Evolutionary conservation across 2,113 vertebrate species (phyloP).

Genomic region (Synodontis membranacea): DNA sequence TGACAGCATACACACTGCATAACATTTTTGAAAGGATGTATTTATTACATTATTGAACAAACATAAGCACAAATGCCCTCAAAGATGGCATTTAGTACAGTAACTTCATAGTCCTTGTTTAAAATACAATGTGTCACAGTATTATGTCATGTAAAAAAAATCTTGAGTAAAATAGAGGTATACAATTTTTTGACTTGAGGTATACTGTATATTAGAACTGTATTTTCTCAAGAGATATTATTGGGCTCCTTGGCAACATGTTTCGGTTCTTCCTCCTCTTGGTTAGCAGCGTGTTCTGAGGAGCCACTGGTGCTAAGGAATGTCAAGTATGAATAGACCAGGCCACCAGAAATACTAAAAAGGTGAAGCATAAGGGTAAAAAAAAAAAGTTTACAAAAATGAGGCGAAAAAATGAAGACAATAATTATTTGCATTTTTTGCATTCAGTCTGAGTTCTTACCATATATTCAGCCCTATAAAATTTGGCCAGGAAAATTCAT

Average conservation of each 20-base stretch:
- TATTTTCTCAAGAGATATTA: constrained; percentile 13
- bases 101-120: neutral
- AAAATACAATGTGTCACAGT: neutral
- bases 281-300: neutral
- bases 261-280: constrained; percentile 42
- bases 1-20: neutral
- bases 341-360: constrained; percentile 83
- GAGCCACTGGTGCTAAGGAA: constrained; percentile 63
- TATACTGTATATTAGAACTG: neutral
- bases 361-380: constrained; percentile 35
- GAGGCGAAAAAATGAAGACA: neutral
- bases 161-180: constrained; percentile 3
- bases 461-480: constrained; percentile 92
- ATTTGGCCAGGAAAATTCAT: constrained; percentile 86
- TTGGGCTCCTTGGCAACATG: constrained; percentile 22
- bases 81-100: neutral
- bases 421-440: neutral
- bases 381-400: neutral
- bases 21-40: neutral
- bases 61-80: neutral
- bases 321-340: constrained; percentile 83
- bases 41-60: neutral
- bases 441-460: constrained; percentile 67
- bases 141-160: neutral
- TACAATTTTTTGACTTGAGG: neutral